Conservation (phyloP, 2,888 invertebrate genomes). For the Drosophila niveifrons region DNA sequence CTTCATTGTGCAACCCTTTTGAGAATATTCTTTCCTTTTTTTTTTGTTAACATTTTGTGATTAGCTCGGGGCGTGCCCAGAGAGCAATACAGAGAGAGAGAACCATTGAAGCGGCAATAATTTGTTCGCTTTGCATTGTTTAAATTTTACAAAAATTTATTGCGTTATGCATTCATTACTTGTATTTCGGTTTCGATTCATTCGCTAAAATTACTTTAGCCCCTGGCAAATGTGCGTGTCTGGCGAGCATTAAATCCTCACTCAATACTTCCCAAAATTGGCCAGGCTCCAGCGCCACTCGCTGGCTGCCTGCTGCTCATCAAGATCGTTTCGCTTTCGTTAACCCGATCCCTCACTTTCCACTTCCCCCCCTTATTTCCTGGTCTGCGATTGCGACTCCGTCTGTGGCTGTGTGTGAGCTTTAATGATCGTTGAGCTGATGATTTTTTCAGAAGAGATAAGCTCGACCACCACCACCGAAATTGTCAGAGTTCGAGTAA, state of each 20-base stretch:
- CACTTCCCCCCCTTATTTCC: too few species aligned
- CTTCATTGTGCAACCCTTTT: slow-evolving; percentile 76
- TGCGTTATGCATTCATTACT: slow-evolving; percentile 64
- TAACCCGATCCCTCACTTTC: slow-evolving; percentile 37
- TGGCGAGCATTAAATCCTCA: slow-evolving; percentile 62
- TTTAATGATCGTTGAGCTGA: slow-evolving; percentile 68
- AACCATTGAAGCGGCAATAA: slow-evolving; percentile 75
- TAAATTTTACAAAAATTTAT: slow-evolving; percentile 73
- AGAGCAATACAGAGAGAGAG: slow-evolving; percentile 14
- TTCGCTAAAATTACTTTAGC: slow-evolving; percentile 43
- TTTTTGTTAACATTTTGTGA: slow-evolving; percentile 33
- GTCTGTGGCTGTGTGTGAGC: slow-evolving; percentile 34
- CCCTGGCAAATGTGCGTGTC: slow-evolving; percentile 60
- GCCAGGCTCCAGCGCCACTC: slow-evolving; percentile 56
- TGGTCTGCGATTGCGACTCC: slow-evolving; percentile 8
- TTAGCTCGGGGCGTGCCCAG: slow-evolving; percentile 58
- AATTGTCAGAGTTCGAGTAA: slow-evolving; percentile 50
- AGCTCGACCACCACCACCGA: slow-evolving; percentile 64
- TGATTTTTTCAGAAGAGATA: slow-evolving; percentile 75
- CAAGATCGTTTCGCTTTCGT: slow-evolving; percentile 67
- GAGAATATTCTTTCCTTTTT: slow-evolving; percentile 30
- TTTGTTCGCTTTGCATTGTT: slow-evolving; percentile 73
- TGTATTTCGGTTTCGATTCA: slow-evolving; percentile 33
- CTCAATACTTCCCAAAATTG: slow-evolving; percentile 66
- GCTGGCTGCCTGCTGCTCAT: slow-evolving; percentile 45